Base-by-base conservation (phyloP, 2,797 vertebrate genomes). In the Hafferia zeledoni region DNA sequence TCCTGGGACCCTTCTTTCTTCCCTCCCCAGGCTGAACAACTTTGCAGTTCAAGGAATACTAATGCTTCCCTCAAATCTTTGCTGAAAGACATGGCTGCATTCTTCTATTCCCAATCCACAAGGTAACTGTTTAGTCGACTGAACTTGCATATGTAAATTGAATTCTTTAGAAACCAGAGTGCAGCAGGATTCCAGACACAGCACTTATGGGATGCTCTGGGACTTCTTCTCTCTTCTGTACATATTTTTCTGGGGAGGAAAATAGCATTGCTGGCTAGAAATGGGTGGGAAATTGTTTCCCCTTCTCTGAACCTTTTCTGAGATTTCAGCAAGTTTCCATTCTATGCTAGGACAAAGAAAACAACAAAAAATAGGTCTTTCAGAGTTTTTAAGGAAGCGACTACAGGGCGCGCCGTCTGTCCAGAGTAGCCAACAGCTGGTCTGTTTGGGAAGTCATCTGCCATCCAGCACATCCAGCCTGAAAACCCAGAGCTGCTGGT, bases 81-180 rank as follows among this genome's bases (percentile, higher is more conserved):
- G 90, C 95, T 97, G 97, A 97, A 97, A 97, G 90, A 97, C 95
- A 97, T 96, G 96, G 93, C 96, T 79, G 78, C 93, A 97, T 97
- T 97, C 96, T 97, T 97, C 96, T 94, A 95, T 90, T 96, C 94
- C 82, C 92, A 95, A 81, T 93, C 72, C 93, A 94, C 94, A 95
- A 95, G 92, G 90, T 93, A 93, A 95, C 96, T 94, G 95, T 95
- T 96, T 94, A 96, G 93, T 83, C 5, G 61, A 92, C 89, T 68
- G 83, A 96, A 92, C 92, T 92, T 95, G 94, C 89, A 94, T 90
- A 96, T 88, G 92, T 95, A 94, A 95, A 96, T 97, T 92, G 90
- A 96, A 95, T 96, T 95, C 77, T 96, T 96, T 70, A 95, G 91
- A 96, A 97, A 92, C 77, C 92, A 91, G 84, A 94, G 74, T 79